Evolutionary conservation across 2,888 invertebrate genomes (phyloP), one percentile per base, ranked within the genome.

Genomic region (Cheilosia variabilis): DNA sequence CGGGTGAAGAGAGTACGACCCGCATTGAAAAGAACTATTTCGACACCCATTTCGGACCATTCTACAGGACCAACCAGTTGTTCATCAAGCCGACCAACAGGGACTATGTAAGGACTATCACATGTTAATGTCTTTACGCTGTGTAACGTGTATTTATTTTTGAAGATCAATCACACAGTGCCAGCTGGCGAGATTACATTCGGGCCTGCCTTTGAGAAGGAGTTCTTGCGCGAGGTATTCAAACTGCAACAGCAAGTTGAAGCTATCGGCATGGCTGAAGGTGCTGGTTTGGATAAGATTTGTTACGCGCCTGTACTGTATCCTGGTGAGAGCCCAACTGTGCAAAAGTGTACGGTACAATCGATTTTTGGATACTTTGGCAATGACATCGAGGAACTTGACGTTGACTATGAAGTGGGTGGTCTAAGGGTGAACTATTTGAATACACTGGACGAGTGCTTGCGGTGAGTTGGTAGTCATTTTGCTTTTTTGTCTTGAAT

Each of bases 31-130:
- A 98, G 90, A 94, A 97, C 83, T 98, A 96, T 90, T 99, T 96
- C 89, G 98, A 99, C 91, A 92, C 94, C 15, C 95, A 96, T 89
- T 99, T 99, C 91, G 95, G 95, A 9, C 98, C 98, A 0, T 98
- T 98, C 92, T 98, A 97, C 91, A 94, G 98, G 68, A 96, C 97
- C 2, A 96, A 98, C 89, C 98, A 98, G 93, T 93, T 99, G 68
- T 98, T 97, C 89, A 94, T 99, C 41, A 96, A 94, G 90, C 93
- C 96, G 0, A 92, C 93, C 0, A 94, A 94, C 1, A 91, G 94
- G 45, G 92, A 93, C 0, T 90, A 91, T 66, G 95, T 95, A 91
- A 91, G 92, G 89, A 13, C 27, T 45, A 0, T 7, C 2, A 3
- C 6, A 0, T 31, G 9, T 31, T 9, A 31, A 9, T 31, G 7